Conservation (phyloP, 2,797 vertebrate genomes). For the Lepilemur septentrionalis region DNA sequence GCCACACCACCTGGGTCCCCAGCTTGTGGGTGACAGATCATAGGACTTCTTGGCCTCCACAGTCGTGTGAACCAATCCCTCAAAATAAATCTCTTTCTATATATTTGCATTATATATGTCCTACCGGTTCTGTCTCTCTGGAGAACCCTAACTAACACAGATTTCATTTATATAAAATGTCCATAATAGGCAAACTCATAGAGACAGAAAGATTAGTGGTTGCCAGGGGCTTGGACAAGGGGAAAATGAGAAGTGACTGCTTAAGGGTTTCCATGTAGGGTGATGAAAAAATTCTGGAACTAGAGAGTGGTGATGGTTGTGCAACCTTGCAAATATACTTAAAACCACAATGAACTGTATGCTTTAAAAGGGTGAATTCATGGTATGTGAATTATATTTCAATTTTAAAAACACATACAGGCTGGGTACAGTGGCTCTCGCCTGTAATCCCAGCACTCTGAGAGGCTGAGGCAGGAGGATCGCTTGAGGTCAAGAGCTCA, state of each 20-base stretch:
- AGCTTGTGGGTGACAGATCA: background rate
- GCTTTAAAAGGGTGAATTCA: background rate
- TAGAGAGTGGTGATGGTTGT: background rate
- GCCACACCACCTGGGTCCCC: background rate
- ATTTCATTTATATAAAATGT: background rate
- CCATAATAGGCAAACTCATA: background rate
- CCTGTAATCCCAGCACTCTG: no score
- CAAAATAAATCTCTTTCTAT: background rate
- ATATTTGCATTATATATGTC: background rate
- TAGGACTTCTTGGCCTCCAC: background rate
- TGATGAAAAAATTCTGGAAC: background rate
- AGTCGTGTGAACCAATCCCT: background rate
- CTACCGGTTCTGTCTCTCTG: background rate
- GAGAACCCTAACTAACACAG: background rate
- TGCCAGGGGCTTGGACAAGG: background rate
- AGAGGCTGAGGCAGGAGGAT: no score
- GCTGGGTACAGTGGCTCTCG: no score
- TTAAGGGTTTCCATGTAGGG: background rate
- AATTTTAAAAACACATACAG: background rate
- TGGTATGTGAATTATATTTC: background rate
- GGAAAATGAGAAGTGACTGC: background rate
- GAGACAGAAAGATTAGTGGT: background rate
- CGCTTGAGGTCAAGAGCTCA: no score
- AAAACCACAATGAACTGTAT: background rate
- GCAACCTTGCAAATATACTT: background rate